Conservation (phyloP, 2,888 invertebrate species). For the Branchipolynoe longqiensis region DNA sequence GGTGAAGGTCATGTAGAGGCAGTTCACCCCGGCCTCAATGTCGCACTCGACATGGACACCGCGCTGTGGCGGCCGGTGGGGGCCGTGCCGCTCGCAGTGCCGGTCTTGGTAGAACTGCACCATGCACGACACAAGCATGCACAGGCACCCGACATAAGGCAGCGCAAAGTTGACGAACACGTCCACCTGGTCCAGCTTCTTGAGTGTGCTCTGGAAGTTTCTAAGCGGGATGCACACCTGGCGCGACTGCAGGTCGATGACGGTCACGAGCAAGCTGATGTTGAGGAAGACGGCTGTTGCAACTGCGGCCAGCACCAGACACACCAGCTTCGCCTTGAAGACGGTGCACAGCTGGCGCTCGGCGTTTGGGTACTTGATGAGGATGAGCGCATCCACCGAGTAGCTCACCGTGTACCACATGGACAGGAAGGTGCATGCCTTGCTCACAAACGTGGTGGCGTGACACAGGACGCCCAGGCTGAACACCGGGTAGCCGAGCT, state of each 20-base stretch:
- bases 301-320: neutral
- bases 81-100: neutral
- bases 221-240: neutral
- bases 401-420: constrained; percentile 51
- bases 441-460: constrained; percentile 22
- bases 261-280: constrained; percentile 43
- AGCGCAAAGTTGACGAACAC: constrained; percentile 24
- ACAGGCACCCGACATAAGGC: neutral
- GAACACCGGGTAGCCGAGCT: constrained; percentile 36
- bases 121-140: constrained; percentile 2
- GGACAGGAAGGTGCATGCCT: constrained; percentile 21
- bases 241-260: neutral
- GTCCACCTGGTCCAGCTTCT: neutral
- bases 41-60: constrained; percentile 42
- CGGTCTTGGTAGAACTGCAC: constrained; percentile 28
- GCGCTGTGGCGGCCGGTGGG: constrained; percentile 27
- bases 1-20: constrained; percentile 18
- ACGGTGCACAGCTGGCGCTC: constrained; percentile 42
- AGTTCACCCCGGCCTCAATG: constrained; percentile 3
- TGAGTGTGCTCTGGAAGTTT: neutral
- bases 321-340: constrained; percentile 39
- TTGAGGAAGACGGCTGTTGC: constrained; percentile 45
- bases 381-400: constrained; percentile 9
- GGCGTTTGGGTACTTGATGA: constrained; percentile 13
- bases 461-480: constrained; percentile 27